A percentile compares a stretch with the other conserved stretches of the same genome.
Evolutionary conservation across 2,888 invertebrate genomes (phyloP).

Genomic region (Athrips mouffetella): DNA sequence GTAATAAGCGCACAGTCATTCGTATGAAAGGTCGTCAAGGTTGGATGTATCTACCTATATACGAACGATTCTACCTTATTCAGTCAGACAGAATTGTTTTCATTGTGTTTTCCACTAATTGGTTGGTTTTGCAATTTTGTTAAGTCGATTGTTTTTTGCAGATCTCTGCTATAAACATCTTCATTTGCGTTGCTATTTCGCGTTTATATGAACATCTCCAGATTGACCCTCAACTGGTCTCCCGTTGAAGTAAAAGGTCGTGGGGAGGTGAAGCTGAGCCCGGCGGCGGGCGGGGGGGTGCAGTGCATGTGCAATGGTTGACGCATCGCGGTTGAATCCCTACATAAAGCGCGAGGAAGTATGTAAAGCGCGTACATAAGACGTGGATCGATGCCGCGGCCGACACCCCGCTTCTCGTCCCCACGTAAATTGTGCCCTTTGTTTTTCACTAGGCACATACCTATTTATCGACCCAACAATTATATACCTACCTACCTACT

Average conservation of each 20-base stretch:
- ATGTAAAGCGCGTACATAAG: slow-evolving; percentile 70
- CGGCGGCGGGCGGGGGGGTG: slow-evolving; percentile 30
- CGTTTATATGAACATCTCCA: no score
- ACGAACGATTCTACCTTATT: neutral
- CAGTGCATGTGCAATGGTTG: slow-evolving; percentile 69
- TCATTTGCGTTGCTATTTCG: neutral
- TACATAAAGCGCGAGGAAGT: slow-evolving; percentile 68
- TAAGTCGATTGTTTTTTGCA: no score
- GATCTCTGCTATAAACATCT: no score
- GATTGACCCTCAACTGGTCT: no score
- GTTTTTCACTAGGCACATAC: slow-evolving; percentile 5
- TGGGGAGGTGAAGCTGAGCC: neutral
- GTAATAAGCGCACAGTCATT: neutral
- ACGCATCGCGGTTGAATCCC: slow-evolving; percentile 75
- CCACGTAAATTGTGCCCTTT: slow-evolving; percentile 22
- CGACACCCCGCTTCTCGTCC: slow-evolving; percentile 45
- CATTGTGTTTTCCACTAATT: neutral
- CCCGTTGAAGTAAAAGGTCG: neutral
- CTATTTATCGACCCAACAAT: neutral
- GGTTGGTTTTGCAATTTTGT: neutral
- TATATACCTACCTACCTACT: neutral
- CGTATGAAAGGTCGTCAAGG: slow-evolving; percentile 11
- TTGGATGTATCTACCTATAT: no score
- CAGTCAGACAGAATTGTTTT: neutral
- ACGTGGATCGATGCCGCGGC: slow-evolving; percentile 69